phyloP scores from a whole-genome alignment of 2,113 vertebrate species.

The Erythrolamprus reginae region DNA sequence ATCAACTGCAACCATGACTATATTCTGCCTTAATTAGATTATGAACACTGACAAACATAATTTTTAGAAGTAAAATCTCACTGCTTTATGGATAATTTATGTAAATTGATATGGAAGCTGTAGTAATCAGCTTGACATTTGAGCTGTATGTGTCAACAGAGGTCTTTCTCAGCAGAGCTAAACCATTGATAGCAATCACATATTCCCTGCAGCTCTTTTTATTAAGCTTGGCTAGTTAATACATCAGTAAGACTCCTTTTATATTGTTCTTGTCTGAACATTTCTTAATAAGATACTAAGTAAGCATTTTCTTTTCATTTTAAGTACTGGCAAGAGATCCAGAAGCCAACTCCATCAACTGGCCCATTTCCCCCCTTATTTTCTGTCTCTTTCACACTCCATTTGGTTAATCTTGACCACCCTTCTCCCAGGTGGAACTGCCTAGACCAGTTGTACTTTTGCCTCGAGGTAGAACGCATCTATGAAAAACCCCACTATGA shows the following conservation, averaged over 20 bases:
- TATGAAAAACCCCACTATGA: neutral
- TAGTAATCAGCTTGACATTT: slow-evolving; percentile 12
- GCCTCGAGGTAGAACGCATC: neutral
- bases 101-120: slow-evolving; percentile 10
- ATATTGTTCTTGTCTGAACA: neutral
- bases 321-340: neutral
- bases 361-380: neutral
- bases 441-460: neutral
- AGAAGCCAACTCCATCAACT: neutral
- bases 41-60: slow-evolving; percentile 28
- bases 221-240: neutral
- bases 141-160: neutral
- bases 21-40: slow-evolving; percentile 17
- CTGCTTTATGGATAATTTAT: slow-evolving; percentile 3
- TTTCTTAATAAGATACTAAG: slow-evolving; percentile 1
- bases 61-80: slow-evolving; percentile 19
- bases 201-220: neutral
- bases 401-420: neutral
- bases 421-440: neutral
- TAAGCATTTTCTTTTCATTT: neutral
- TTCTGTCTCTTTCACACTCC: neutral
- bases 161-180: neutral
- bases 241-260: neutral
- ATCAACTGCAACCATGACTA: neutral
- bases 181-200: slow-evolving; percentile 1